Evolutionary conservation across 2,113 vertebrate species (phyloP).

Genomic region (Alectura lathami): DNA sequence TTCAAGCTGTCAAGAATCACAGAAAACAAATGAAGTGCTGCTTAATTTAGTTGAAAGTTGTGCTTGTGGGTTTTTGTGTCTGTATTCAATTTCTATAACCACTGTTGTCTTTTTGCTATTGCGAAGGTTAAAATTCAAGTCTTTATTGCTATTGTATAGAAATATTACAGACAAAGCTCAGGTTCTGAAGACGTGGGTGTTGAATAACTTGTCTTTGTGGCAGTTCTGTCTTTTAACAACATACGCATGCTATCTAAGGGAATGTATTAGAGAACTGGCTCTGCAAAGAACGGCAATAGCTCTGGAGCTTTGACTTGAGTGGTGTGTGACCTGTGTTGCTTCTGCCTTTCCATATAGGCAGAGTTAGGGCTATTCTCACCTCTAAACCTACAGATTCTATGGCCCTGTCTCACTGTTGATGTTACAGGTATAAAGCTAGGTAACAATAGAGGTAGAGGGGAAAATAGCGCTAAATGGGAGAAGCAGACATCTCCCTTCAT

Average conservation of each 20-base stretch:
- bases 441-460: background rate
- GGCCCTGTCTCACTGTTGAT: background rate
- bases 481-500: background rate
- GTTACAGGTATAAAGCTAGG: background rate
- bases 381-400: background rate
- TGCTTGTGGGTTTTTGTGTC: conserved; percentile 16
- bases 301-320: background rate
- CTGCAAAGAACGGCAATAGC: background rate
- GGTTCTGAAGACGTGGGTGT: background rate
- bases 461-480: background rate
- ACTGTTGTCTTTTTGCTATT: background rate
- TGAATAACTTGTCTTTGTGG: background rate
- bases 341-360: background rate
- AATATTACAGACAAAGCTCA: background rate
- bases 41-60: conserved; percentile 40
- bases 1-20: conserved; percentile 27
- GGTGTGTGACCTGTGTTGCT: background rate
- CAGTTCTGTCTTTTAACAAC: background rate
- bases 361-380: background rate
- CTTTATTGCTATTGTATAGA: background rate
- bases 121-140: conserved; percentile 38
- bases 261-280: background rate
- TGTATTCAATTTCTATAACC: background rate
- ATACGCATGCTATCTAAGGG: background rate
- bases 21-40: conserved; percentile 38